phyloP scores from a whole-genome alignment of 2,888 invertebrate species.

The Micoletzkya japonica region DNA sequence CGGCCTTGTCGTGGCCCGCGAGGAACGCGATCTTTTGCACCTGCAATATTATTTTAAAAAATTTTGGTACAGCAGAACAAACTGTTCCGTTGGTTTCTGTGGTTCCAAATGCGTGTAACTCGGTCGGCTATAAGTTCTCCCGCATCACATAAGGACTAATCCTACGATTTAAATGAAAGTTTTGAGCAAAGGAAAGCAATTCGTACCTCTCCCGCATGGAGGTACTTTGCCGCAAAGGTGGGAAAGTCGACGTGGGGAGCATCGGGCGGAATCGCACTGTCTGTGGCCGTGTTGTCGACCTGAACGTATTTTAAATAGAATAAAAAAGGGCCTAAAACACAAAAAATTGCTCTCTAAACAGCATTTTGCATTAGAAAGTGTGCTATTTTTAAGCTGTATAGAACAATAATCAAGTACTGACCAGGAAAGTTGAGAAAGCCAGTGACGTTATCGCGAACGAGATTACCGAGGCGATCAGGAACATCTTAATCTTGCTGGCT shows the following conservation, averaged over 20 bases:
- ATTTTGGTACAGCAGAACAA: too few species aligned
- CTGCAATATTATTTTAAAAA: constrained; percentile 24
- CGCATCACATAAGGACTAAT: too few species aligned
- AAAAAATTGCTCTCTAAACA: too few species aligned
- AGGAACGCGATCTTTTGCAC: constrained; percentile 42
- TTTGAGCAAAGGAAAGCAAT: too few species aligned
- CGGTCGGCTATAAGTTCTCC: too few species aligned
- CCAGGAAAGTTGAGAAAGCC: constrained; percentile 23
- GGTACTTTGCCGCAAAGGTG: constrained; percentile 38
- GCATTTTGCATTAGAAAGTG: too few species aligned
- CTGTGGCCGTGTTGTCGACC: neutral
- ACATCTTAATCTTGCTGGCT: constrained; percentile 21
- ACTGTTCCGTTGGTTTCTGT: too few species aligned
- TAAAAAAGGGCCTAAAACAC: too few species aligned
- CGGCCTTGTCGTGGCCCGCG: constrained; percentile 38
- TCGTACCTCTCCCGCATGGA: constrained; percentile 42
- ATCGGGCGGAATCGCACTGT: constrained; percentile 11
- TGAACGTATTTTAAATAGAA: too few species aligned
- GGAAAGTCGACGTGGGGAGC: constrained; percentile 33
- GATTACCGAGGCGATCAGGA: constrained; percentile 11
- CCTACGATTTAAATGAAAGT: too few species aligned
- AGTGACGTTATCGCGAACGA: constrained; percentile 26
- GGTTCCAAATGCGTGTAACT: too few species aligned
- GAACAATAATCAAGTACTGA: neutral
- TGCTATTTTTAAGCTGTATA: too few species aligned